Conservation (phyloP, 2,113 vertebrate species). For the Chlorodrepanis virens region DNA sequence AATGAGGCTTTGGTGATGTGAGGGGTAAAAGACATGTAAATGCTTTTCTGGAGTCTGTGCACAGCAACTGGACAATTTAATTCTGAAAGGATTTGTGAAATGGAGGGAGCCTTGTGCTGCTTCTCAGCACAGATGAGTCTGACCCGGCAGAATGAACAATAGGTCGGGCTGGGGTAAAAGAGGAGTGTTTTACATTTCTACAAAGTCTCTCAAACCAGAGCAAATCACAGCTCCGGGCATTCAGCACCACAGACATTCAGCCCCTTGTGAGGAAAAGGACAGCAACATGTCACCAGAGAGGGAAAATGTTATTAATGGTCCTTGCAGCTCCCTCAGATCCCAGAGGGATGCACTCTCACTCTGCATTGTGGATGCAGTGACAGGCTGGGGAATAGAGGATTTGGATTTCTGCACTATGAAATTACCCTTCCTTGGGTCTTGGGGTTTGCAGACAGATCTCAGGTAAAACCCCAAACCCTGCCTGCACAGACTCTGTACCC, state of each 20-base stretch:
- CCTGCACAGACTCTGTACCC: neutral
- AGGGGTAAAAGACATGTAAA: neutral
- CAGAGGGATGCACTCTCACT: rapidly evolving
- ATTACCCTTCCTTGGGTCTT: neutral
- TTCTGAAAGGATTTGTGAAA: neutral
- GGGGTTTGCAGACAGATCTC: neutral
- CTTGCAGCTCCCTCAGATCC: neutral
- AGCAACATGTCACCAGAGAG: neutral
- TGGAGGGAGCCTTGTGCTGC: neutral
- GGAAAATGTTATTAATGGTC: neutral
- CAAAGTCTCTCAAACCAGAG: neutral
- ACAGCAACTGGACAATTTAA: neutral
- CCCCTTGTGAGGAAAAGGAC: neutral
- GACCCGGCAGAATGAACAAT: neutral
- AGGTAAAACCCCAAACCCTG: neutral
- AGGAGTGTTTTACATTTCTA: neutral
- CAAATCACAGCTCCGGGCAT: neutral
- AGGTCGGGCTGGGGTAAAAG: neutral
- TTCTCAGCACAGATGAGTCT: neutral
- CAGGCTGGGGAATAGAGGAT: neutral
- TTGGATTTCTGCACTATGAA: neutral
- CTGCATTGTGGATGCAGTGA: rapidly evolving
- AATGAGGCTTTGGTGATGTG: neutral
- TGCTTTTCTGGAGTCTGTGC: neutral
- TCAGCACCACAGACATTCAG: neutral